Base-by-base conservation (phyloP, 2,888 invertebrate genomes). In the Leptinotarsa tumamoca region DNA sequence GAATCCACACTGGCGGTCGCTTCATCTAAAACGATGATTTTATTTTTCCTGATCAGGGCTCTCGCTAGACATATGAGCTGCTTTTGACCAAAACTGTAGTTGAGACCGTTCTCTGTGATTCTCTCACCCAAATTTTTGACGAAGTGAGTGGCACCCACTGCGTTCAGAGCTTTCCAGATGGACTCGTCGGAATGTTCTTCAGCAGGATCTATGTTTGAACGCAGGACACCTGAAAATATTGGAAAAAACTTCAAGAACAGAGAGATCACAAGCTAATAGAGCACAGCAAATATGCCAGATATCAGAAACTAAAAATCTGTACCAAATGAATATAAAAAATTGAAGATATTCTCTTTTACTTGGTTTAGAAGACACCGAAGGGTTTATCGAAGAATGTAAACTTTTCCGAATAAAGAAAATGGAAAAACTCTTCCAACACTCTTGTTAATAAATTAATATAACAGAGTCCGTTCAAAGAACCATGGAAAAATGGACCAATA, bases 1-100 rank as follows among this genome's bases (percentile, higher is more conserved):
- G 87, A 89, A 82, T 91, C 91, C 73, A 91, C 90, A 83, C 90
- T 91, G 14, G 91, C 90, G 1, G 91, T 91, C 0, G 91, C 91
- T 85, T 91, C 91, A 80, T 91, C 91, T 52, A 91, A 83, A n/a
- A 91, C 88, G 4, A 92, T 85, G 68, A 91, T 89, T 79, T 87
- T 89, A 80, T 90, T 90, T 71, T 88, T 86, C 72, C 89, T 84
- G 4, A 92, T 86, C 67, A 92, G 88, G 4, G 92, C 91, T 67
- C 92, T 84, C 2, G 90, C 91, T 69, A 92, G 84, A 82, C 91
- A 92, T 69, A 92, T 87, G 56, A 92, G 85, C 82, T 92, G 92
- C 71, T 90, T 85, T 84, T 92, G 91, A 0, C 92, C 84, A 1
- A 83, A 83, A 43, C 82, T 83, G 75, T 83, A 83, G n/a, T 82